A percentile compares a stretch with the other conserved stretches of the same genome.
Evolutionary conservation across 2,888 invertebrate species (phyloP).

Genomic region (Aricia artaxerxes): DNA sequence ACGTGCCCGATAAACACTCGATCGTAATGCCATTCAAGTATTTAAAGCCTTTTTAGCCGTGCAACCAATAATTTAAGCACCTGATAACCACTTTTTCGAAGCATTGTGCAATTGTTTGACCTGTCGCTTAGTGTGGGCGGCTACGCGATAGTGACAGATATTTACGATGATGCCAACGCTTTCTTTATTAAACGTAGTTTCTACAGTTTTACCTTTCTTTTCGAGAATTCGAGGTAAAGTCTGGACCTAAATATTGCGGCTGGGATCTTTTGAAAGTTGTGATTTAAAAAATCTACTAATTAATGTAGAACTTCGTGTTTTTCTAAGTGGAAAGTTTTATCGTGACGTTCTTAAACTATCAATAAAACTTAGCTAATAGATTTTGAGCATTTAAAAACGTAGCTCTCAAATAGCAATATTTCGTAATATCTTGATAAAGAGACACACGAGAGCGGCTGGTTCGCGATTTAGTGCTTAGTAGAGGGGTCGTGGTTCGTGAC

Average conservation of each 20-base stretch:
- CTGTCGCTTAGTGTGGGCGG: conserved; percentile 55
- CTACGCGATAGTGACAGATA: conserved; percentile 53
- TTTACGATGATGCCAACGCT: conserved; percentile 50
- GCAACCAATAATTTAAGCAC: conserved; percentile 52
- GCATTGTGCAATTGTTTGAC: conserved; percentile 62
- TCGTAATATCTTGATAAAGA: conserved; percentile 51
- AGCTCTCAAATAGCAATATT: conserved; percentile 40
- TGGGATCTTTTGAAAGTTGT: background rate
- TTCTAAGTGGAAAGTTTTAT: background rate
- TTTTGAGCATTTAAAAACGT: conserved; percentile 15
- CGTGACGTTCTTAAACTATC: background rate
- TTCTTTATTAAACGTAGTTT: conserved; percentile 29
- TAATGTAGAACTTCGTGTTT: no score
- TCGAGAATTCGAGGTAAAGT: background rate
- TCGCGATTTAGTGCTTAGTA: conserved; percentile 41
- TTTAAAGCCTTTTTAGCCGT: conserved; percentile 55
- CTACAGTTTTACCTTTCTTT: conserved; percentile 22
- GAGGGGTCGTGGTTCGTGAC: conserved; percentile 58
- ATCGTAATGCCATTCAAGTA: conserved; percentile 56
- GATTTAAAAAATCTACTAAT: background rate
- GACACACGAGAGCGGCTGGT: conserved; percentile 51
- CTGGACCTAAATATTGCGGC: background rate
- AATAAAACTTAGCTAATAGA: background rate
- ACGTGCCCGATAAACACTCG: conserved; percentile 57
- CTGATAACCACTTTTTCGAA: conserved; percentile 56